Evolutionary conservation across 2,113 vertebrate species (phyloP), one percentile per base, ranked within the genome.

Genomic region (Antigone vipio): DNA sequence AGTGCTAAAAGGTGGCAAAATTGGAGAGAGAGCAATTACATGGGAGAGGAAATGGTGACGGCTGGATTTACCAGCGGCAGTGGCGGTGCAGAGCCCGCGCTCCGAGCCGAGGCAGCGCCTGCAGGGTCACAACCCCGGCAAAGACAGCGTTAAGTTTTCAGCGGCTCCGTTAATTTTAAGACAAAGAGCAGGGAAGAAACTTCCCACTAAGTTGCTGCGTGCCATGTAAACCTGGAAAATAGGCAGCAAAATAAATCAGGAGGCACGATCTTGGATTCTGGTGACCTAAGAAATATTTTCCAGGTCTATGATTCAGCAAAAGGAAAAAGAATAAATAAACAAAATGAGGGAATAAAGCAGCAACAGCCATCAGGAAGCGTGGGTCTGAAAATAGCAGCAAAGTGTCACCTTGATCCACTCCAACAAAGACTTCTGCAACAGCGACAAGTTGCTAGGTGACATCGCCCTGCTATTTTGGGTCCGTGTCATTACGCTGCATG

Each of bases 371-470:
- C 79, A 90, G 92, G 94, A 96, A 94, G 88, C 4, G 56, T 15
- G 49, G 86, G 34, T 40, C 88, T 91, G 85, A 94, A 97, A 97
- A 97, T 88, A 97, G 92, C 95, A 92, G 89, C 77, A 1, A 59
- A 93, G 85, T 85, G 96, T 95, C 95, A 95, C 94, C 91, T 92
- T 91, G 83, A 92, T 80, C 91, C 78, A 9, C 35, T 68, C 94
- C 88, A 72, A 93, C 90, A 88, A 93, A 93, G 94, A 26, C 72
- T 88, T 29, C 27, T 27, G 83, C 71, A 64, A 29, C 40, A 20
- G 75, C 29, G 71, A 76, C 67, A 68, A 92, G 85, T 3, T 88
- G 82, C 85, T 66, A 50, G 88, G 92, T 89, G 92, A 93, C 88
- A 92, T 20, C 8, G 23, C 67, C 27, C 85, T 76, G 88, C 94